Evolutionary conservation across 2,888 invertebrate genomes (phyloP).

Genomic region (Ryuthela nishihirai): DNA sequence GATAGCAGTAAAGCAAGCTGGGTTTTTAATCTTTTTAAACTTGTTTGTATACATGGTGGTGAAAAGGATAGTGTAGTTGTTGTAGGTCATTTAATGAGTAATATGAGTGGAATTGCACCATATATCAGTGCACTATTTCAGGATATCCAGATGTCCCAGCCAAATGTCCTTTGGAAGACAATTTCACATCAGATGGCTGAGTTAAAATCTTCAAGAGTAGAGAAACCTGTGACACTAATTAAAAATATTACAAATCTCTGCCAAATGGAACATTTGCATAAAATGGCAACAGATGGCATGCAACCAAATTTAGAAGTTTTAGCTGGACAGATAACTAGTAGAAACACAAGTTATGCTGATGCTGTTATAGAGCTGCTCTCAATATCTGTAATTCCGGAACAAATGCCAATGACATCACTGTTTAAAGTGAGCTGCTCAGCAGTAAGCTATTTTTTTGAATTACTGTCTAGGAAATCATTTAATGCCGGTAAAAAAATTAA

Average conservation of each 20-base stretch:
- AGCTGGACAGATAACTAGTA: conserved; percentile 27
- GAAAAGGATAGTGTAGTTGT: conserved; percentile 28
- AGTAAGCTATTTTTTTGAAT: conserved; percentile 37
- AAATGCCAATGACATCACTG: conserved; percentile 37
- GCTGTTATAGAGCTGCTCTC: conserved; percentile 29
- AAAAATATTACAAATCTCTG: conserved; percentile 35
- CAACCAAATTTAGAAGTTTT: conserved; percentile 30
- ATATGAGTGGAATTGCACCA: conserved; percentile 19
- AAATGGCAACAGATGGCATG: conserved; percentile 19
- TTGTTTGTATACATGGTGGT: conserved; percentile 36
- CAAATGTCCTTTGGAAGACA: conserved; percentile 29
- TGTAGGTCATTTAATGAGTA: conserved; percentile 29
- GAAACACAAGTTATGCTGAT: conserved; percentile 27
- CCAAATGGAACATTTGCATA: conserved; percentile 25
- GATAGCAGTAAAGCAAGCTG: conserved; percentile 31
- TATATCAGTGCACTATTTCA: conserved; percentile 27
- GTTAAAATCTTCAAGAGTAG: conserved; percentile 30
- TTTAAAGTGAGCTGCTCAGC: conserved; percentile 36
- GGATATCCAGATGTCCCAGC: conserved; percentile 35
- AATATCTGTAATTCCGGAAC: conserved; percentile 34
- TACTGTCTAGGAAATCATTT: conserved; percentile 11
- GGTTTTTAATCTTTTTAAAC: conserved; percentile 35
- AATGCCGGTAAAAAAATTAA: conserved; percentile 24
- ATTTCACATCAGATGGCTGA: conserved; percentile 37
- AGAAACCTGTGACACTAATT: conserved; percentile 32